Evolutionary conservation across 2,797 vertebrate genomes (phyloP), one percentile per base, ranked within the genome.

Genomic region (Dryobates pubescens): DNA sequence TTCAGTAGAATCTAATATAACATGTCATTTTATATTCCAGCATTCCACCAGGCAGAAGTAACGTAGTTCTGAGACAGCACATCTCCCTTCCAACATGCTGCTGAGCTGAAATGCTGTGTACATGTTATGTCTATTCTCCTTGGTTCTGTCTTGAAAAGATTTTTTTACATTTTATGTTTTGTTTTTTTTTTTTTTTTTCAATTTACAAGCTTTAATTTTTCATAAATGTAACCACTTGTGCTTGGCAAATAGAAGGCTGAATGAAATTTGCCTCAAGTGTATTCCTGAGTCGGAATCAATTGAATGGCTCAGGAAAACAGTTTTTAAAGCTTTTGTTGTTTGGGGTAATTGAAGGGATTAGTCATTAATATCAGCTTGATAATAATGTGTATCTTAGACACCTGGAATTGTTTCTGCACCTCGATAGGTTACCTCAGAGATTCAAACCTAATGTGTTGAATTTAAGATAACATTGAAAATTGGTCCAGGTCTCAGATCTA

Each of bases 1-100:
- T 94, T 91, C 77, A 67, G 80, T 82, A 86, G 75, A 92, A 92
- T 91, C 69, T 80, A 93, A 95, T 95, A 94, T 34, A 91, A 90
- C 63, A 54, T 73, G 63, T 72, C 90, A 88, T 96, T 94, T 94
- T 89, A 78, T 95, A 95, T 88, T 82, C 80, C 71, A 75, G 71
- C 76, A 47, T 80, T 91, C 72, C 85, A 92, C 69, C 58, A 87
- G 75, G 74, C 78, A 96, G 74, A 85, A 65, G 87, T 92, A 92
- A 89, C 87, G 38, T 0, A 80, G 85, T 53, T 94, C 77, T 92
- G 59, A 10, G 4, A 82, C 82, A 88, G 51, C 75, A 78, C 80
- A 58, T 1, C 1, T 81, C 93, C n/a, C 47, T 81, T 76, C 85
- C 6, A n/a, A 81, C 80, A 76, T 0, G 1, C 61, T 0, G 14